Evolutionary conservation across 2,113 vertebrate genomes (phyloP).

Genomic region (Tinamus guttatus): DNA sequence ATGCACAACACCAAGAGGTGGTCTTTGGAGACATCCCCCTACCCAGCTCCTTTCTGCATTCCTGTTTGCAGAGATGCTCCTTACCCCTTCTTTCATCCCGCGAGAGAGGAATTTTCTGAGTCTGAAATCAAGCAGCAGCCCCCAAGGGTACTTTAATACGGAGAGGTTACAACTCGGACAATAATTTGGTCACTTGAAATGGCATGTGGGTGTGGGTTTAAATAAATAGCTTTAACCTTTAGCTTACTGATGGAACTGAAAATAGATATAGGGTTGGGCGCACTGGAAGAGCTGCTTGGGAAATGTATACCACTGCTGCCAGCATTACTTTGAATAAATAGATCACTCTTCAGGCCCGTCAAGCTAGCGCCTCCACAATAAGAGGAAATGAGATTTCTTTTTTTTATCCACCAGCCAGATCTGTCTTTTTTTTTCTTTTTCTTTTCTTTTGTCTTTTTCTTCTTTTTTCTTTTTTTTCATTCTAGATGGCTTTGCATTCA

Average conservation of each 20-base stretch:
- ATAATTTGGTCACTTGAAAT: conserved; percentile 71
- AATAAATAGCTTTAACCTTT: conserved; percentile 74
- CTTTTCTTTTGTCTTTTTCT: not conserved
- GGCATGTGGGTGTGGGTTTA: conserved; percentile 63
- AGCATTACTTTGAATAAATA: conserved; percentile 64
- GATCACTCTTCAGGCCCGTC: conserved; percentile 44
- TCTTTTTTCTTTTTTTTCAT: not conserved
- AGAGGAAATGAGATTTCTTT: not conserved
- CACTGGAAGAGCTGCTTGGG: not conserved
- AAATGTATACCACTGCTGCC: conserved; percentile 48
- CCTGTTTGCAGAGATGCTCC: conserved; percentile 21
- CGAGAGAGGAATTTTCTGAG: conserved; percentile 52
- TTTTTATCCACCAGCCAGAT: not conserved
- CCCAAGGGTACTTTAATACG: conserved; percentile 38
- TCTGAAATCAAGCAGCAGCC: conserved; percentile 51
- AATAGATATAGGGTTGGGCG: conserved; percentile 53
- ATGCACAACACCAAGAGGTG: not conserved
- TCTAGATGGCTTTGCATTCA: not conserved
- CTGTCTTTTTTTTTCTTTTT: not conserved
- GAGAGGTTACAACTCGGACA: conserved; percentile 53
- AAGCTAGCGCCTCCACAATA: conserved; percentile 10
- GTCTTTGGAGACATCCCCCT: conserved; percentile 23
- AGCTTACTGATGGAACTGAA: conserved; percentile 58
- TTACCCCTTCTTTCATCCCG: not conserved
- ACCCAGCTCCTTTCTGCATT: conserved; percentile 23